A percentile compares a stretch with the other conserved stretches of the same genome.
Evolutionary conservation across 2,888 invertebrate species (phyloP).

Genomic region (Bursaphelenchus okinawaensis): DNA sequence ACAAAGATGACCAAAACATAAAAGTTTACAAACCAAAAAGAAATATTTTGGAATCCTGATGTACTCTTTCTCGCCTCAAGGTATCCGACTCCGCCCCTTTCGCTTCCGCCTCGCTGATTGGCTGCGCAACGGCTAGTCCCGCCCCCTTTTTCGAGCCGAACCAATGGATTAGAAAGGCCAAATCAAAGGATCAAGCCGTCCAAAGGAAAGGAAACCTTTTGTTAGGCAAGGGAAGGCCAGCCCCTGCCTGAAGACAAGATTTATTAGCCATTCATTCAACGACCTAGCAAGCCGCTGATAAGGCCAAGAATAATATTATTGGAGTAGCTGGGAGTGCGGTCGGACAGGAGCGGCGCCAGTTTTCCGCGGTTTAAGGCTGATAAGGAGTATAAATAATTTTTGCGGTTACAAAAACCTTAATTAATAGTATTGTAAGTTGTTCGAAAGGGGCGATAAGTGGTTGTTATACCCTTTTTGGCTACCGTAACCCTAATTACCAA

Average conservation of each 20-base stretch:
- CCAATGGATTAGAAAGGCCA: not conserved
- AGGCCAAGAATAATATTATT: not conserved
- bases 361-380: not conserved
- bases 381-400: not conserved
- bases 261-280: not conserved
- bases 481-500: not conserved
- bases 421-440: not conserved
- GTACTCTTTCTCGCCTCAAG: not conserved
- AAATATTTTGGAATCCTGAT: not conserved
- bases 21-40: not conserved
- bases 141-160: not conserved
- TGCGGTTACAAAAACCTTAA: not conserved
- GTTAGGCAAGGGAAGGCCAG: not conserved
- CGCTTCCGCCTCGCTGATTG: not conserved
- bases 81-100: not conserved
- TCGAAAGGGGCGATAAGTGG: not conserved
- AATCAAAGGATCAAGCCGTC: not conserved
- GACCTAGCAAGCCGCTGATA: not conserved
- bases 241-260: not conserved
- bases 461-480: not conserved
- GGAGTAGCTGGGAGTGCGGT: not conserved
- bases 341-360: not conserved
- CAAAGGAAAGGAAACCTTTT: not conserved
- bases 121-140: not conserved
- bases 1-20: not conserved